These are phyloP conservation scores for Chrysopa pallens DNA, from an alignment of 1,140 invertebrate species.

Conservation along the genomic window DNA sequence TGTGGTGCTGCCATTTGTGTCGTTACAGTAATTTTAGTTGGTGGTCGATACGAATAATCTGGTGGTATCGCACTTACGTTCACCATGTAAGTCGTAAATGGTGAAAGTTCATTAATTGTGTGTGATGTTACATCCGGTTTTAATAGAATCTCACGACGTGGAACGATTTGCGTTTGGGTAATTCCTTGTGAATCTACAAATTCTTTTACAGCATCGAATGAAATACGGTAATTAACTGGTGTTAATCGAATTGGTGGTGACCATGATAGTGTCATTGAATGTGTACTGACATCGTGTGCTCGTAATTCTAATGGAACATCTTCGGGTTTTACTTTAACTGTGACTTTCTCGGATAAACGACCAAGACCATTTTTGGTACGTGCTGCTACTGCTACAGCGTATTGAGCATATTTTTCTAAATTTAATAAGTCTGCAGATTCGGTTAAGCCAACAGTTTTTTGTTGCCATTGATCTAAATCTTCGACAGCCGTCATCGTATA, in stretches of 20 bases:
- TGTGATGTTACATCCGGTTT: conserved; percentile 46
- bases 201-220: conserved; percentile 84
- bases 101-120: conserved; percentile 73
- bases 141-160: conserved; percentile 48
- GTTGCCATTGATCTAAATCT: conserved; percentile 81
- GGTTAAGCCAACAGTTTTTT: conserved; percentile 66
- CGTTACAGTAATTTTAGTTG: conserved; percentile 85
- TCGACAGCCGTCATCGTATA: conserved; percentile 85
- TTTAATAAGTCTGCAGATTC: conserved; percentile 80
- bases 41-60: conserved; percentile 68
- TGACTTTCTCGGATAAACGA: conserved; percentile 56
- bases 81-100: conserved; percentile 88
- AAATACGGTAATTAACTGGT: conserved; percentile 78
- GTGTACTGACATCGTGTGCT: conserved; percentile 73
- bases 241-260: conserved; percentile 77
- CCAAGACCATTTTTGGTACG: conserved; percentile 54
- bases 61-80: conserved; percentile 81
- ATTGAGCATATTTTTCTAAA: conserved; percentile 78
- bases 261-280: conserved; percentile 84
- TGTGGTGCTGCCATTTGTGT: conserved; percentile 94
- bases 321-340: conserved; percentile 76
- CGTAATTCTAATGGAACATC: conserved; percentile 76
- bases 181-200: conserved; percentile 88
- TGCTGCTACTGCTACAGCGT: conserved; percentile 82
- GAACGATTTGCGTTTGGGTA: conserved; percentile 72